Evolutionary conservation across 1,140 invertebrate species (phyloP), one percentile per base, ranked within the genome.

Genomic region (Drosophila mayri): DNA sequence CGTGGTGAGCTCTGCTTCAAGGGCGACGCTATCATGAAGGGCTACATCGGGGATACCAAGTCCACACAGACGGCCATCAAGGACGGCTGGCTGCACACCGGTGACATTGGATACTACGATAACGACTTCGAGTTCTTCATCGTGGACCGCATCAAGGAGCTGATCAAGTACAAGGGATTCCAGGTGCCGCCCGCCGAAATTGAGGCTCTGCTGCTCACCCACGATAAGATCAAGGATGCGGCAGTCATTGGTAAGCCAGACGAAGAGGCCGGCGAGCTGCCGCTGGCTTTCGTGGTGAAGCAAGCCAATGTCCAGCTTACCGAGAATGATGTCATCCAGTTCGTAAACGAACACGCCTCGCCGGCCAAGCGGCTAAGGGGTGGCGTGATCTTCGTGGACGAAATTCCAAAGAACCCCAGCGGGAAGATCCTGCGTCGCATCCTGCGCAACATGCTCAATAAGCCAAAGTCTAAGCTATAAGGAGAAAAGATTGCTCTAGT

Each of bases 171-270:
- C 81, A 96, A 97, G 92, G 96, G 95, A 44, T 95, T 95, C 79
- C 96, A 97, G 94, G 96, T 98, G 1, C 94, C 96, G 1, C 97
- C 97, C 66, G 95, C 96, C 3, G 96, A 97, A 93, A 93, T 98
- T 68, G 97, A 98, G 93, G 95, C 95, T 44, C 70, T 97, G n/a
- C 92, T 98, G 14, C 85, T 96, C 4, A 94, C 94, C 38, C 94
- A 97, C 91, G 94, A 95, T 8, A 93, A 93, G 57, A 94, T 98
- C 38, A 93, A 93, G 61, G 97, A 97, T 90, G 95, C 94, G 6
- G 96, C 95, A 28, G 97, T 98, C 0, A 94, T 97, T 72, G 97
- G 97, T 2, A 93, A 96, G 18, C 95, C 95, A 4, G 94, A 97
- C 84, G 94, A 94, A 35, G 91, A 87, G 32, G 93, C 93, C 57